Percentiles rank a stretch among this genome's conserved stretches.
These are phyloP conservation scores for Ostrea edulis DNA, from an alignment of 1,140 invertebrate genomes.

Conservation along the genomic window DNA sequence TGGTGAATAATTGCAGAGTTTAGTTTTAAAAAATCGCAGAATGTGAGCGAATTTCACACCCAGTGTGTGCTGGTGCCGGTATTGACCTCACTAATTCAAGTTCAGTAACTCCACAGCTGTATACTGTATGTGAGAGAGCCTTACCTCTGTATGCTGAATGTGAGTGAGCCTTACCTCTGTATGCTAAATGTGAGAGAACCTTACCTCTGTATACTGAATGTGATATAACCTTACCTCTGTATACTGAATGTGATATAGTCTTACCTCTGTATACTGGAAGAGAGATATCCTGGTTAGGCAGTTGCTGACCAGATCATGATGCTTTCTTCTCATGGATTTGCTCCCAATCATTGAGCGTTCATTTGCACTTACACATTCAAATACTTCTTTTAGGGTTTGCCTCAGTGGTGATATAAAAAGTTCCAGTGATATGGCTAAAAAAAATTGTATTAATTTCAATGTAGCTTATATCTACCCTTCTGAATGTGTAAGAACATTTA, in stretches of 20 bases:
- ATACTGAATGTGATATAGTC: no score
- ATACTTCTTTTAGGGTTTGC: background rate
- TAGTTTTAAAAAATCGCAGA: no score
- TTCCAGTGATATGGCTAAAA: conserved; percentile 3
- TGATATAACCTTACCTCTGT: background rate
- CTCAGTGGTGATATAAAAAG: background rate
- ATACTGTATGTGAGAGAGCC: no score
- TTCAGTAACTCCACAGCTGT: no score
- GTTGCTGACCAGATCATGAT: conserved; percentile 11
- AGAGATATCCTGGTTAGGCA: background rate
- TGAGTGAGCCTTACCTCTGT: background rate
- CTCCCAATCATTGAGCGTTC: background rate
- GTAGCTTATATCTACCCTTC: no score
- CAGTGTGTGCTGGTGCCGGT: no score
- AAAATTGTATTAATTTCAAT: no score
- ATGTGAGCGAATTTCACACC: no score
- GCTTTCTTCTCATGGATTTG: background rate
- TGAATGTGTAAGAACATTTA: no score
- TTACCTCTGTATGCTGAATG: background rate
- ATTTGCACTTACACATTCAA: background rate
- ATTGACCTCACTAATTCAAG: no score
- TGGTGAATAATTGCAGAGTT: no score
- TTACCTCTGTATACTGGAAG: conserved; percentile 30
- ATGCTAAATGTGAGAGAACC: background rate
- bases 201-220: background rate